Evolutionary conservation across 2,888 invertebrate species (phyloP).

Genomic region (Agrypnus murinus): DNA sequence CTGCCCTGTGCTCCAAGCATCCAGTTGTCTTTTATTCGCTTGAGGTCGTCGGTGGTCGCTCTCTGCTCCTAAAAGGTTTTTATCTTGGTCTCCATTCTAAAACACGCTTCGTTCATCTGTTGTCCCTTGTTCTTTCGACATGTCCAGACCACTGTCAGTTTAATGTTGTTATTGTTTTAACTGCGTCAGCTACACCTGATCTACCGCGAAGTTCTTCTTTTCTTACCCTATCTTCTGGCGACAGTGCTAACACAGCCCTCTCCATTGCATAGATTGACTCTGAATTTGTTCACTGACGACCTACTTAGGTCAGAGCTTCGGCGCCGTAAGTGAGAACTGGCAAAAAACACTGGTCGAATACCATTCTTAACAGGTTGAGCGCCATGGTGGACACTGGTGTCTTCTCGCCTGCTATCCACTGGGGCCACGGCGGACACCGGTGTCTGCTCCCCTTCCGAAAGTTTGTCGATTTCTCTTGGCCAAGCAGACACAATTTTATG

Average conservation of each 20-base stretch:
- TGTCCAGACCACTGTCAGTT: background rate
- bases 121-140: no score
- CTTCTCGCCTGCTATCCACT: no score
- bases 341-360: background rate
- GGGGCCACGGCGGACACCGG: no score
- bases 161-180: background rate
- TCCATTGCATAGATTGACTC: background rate
- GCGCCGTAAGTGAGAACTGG: background rate
- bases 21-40: background rate
- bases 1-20: background rate
- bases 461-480: no score
- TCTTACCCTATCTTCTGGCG: constrained; percentile 21
- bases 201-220: constrained; percentile 28
- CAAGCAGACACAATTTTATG: no score
- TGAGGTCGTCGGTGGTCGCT: background rate
- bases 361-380: no score
- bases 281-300: background rate
- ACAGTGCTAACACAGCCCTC: constrained; percentile 25
- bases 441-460: no score
- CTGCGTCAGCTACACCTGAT: background rate
- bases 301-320: background rate
- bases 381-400: no score
- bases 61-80: background rate
- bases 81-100: background rate
- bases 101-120: no score